phyloP scores from a whole-genome alignment of 2,113 vertebrate genomes.

The Podarcis muralis region DNA sequence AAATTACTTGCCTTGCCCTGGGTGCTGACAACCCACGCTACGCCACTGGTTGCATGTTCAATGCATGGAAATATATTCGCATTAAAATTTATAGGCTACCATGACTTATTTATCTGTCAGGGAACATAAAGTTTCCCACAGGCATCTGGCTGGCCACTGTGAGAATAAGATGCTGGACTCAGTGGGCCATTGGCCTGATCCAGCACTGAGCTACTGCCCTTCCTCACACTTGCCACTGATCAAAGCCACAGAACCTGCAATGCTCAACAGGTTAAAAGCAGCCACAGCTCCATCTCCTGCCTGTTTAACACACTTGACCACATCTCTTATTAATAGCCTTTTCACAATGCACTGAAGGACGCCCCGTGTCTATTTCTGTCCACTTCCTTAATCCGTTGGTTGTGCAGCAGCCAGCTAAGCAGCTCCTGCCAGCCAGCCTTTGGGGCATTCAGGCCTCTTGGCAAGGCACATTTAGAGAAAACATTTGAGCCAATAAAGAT shows the following conservation, averaged over 20 bases:
- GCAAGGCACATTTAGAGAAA: background rate
- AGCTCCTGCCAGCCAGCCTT: background rate
- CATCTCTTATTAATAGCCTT: rapidly evolving
- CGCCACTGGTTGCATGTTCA: no score
- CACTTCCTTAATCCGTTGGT: background rate
- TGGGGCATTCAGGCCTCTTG: rapidly evolving
- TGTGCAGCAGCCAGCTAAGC: rapidly evolving
- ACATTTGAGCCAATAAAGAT: background rate
- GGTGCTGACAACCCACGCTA: no score
- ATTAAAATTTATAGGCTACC: no score
- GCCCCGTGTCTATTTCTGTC: conserved; percentile 21
- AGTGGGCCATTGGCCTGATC: no score
- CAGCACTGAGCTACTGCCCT: no score
- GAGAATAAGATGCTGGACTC: no score
- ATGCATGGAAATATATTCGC: no score
- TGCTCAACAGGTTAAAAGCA: conserved; percentile 6
- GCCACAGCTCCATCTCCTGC: background rate
- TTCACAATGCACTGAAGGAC: rapidly evolving
- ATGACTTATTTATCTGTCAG: no score
- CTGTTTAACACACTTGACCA: rapidly evolving
- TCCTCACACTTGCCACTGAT: no score
- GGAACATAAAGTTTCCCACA: no score
- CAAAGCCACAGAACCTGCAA: background rate
- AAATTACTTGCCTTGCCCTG: no score
- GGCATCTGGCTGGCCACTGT: no score